These are phyloP conservation scores for Limnephilus marmoratus DNA, from an alignment of 2,888 invertebrate genomes.

Conservation along the genomic window DNA sequence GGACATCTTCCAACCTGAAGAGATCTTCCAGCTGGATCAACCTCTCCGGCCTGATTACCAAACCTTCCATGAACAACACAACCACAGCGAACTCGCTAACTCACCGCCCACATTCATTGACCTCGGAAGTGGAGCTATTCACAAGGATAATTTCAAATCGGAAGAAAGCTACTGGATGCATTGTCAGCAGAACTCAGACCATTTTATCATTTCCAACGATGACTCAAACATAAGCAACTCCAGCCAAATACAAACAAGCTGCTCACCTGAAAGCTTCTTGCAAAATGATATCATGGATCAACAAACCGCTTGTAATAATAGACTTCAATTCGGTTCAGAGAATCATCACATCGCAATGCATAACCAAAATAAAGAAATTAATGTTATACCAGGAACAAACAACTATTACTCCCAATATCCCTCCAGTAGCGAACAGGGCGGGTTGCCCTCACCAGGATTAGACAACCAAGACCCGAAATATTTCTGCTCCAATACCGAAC, in stretches of 20 bases:
- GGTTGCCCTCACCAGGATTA: slow-evolving; percentile 38
- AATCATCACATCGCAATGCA: slow-evolving; percentile 7
- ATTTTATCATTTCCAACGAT: slow-evolving; percentile 76
- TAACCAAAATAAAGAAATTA: slow-evolving; percentile 45
- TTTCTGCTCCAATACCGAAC: slow-evolving; percentile 50
- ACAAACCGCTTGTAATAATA: slow-evolving; percentile 64
- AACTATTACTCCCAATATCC: slow-evolving; percentile 66
- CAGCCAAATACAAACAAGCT: slow-evolving; percentile 71
- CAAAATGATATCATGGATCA: slow-evolving; percentile 69
- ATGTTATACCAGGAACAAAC: slow-evolving; percentile 18
- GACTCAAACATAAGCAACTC: slow-evolving; percentile 72
- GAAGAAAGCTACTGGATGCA: slow-evolving; percentile 80
- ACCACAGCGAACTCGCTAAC: slow-evolving; percentile 73
- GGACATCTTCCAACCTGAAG: slow-evolving; percentile 86
- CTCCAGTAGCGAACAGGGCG: slow-evolving; percentile 61
- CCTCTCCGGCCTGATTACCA: slow-evolving; percentile 82
- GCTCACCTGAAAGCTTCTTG: slow-evolving; percentile 78
- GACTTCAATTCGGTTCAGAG: slow-evolving; percentile 66
- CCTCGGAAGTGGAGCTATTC: slow-evolving; percentile 84
- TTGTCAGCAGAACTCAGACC: slow-evolving; percentile 76
- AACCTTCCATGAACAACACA: slow-evolving; percentile 71
- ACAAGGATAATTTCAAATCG: slow-evolving; percentile 77
- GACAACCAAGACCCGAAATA: slow-evolving; percentile 59
- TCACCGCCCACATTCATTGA: slow-evolving; percentile 85
- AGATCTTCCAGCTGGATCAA: slow-evolving; percentile 87